Base-by-base conservation (phyloP, 2,113 vertebrate species). In the Cervus canadensis region DNA sequence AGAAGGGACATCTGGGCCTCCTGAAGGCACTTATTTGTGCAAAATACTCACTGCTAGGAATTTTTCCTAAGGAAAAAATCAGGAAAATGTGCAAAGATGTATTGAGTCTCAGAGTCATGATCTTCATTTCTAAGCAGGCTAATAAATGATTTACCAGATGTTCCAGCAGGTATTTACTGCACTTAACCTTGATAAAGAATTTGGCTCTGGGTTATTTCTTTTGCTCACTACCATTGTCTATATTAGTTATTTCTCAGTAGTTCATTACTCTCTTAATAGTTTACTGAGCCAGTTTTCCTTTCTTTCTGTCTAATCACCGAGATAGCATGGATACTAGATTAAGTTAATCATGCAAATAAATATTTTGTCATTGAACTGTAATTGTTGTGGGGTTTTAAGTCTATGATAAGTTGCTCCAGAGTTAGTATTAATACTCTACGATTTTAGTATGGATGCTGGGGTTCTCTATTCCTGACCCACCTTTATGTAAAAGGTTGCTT, bases 391-490 rank as follows among this genome's bases (percentile, higher is more conserved):
- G 30, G 21, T 78, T 95, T 96, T 50, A 43, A 81, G 33, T 67
- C 48, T 96, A 5, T 57, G 45, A 60, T 79, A 78, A 87, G 83
- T 87, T 92, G 45, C 62, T 87, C 64, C n/a, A 50, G 60, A 84
- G 79, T 83, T 92, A 97, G 87, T 48, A 93, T 83, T 92, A 97
- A 91, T 43, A 93, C 21, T 40, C 45, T 56, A 13, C 52, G 48
- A 93, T 91, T 82, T 87, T 54, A 19, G n/a, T 45, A 33, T 30
- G 33, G 52, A 52, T 23, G 21, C 21, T 54, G 5, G 33, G 52
- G 33, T 92, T 50, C 62, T 94, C 74, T 88, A 9, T 78, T 85
- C 86, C 62, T n/a, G 6, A 64, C 16, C 60, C 19, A n/a, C 3
- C 1, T 93, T 62, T 92, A 76, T 43, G 14, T 26, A 26, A 82